Percentiles rank a stretch among this genome's conserved stretches.
Conservation (phyloP, 2,888 invertebrate genomes). For the Hoplodrina ambigua region DNA sequence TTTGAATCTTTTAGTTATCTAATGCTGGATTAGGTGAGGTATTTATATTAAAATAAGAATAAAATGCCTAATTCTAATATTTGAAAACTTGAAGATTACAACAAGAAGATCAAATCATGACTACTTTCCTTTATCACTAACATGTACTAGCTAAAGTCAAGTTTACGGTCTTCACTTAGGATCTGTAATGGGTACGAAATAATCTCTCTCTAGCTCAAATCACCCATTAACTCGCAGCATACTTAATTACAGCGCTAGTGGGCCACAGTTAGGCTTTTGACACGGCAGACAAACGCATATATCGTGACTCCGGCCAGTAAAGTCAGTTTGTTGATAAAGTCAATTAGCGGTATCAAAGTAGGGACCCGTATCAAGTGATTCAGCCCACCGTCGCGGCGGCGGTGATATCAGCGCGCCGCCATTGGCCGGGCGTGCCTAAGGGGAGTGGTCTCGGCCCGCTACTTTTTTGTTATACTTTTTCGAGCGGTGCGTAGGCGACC, state of each 20-base stretch:
- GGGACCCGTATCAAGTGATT: constrained; percentile 88
- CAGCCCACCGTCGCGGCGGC: constrained; percentile 84
- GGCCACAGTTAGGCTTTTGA: constrained; percentile 89
- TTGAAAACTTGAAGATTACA: background rate
- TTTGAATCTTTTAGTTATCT: background rate
- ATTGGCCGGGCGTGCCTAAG: constrained; percentile 84
- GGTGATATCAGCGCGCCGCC: constrained; percentile 75
- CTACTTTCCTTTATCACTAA: constrained; percentile 22
- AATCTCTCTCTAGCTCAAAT: constrained; percentile 76
- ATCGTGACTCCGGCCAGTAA: constrained; percentile 90
- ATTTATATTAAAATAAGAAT: constrained; percentile 12
- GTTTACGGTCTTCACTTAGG: constrained; percentile 48
- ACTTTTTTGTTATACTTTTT: constrained; percentile 86
- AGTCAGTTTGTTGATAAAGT: constrained; percentile 91
- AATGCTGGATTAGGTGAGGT: background rate
- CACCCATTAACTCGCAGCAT: constrained; percentile 82
- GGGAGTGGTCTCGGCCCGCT: constrained; percentile 85
- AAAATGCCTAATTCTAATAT: background rate
- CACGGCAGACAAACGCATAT: constrained; percentile 88
- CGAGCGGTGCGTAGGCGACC: constrained; percentile 85
- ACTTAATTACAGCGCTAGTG: constrained; percentile 87
- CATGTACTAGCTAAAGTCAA: constrained; percentile 35
- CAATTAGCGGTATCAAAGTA: constrained; percentile 90
- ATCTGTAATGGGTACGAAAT: constrained; percentile 57
- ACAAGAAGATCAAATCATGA: constrained; percentile 1